Evolutionary conservation across 1,140 invertebrate species (phyloP).

Genomic region (Dysdera silvatica): DNA sequence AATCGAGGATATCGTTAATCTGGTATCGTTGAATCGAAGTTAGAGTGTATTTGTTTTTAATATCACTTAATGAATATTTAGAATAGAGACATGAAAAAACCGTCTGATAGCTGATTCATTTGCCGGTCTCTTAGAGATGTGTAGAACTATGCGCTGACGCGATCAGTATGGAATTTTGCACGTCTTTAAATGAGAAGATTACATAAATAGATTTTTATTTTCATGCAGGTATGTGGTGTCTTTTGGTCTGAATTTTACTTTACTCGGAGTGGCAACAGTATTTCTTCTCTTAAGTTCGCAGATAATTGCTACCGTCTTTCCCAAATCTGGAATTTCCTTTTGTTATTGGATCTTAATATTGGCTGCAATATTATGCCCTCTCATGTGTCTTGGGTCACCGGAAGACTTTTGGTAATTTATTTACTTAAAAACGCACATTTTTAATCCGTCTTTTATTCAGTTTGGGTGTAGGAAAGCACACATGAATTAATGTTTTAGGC

Average conservation of each 20-base stretch:
- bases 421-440: conserved; percentile 52
- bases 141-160: too few relatives aligned
- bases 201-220: too few relatives aligned
- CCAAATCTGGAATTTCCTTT: conserved; percentile 46
- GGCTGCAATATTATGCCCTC: conserved; percentile 52
- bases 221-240: conserved; percentile 45
- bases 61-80: too few relatives aligned
- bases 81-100: too few relatives aligned
- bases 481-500: conserved; percentile 36
- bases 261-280: conserved; percentile 61
- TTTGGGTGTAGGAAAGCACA: background rate
- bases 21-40: too few relatives aligned
- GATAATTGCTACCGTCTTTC: conserved; percentile 53
- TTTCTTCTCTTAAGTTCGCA: conserved; percentile 59
- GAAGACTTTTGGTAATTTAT: conserved; percentile 61
- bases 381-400: conserved; percentile 61
- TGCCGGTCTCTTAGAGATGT: too few relatives aligned
- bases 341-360: conserved; percentile 60
- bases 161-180: too few relatives aligned
- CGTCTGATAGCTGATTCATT: too few relatives aligned
- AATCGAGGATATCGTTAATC: too few relatives aligned
- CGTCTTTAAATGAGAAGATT: too few relatives aligned
- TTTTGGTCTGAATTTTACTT: conserved; percentile 52
- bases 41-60: too few relatives aligned
- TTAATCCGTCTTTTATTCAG: conserved; percentile 44